Conservation (phyloP, 2,797 vertebrate species). For the Pipistrellus pygmaeus region DNA sequence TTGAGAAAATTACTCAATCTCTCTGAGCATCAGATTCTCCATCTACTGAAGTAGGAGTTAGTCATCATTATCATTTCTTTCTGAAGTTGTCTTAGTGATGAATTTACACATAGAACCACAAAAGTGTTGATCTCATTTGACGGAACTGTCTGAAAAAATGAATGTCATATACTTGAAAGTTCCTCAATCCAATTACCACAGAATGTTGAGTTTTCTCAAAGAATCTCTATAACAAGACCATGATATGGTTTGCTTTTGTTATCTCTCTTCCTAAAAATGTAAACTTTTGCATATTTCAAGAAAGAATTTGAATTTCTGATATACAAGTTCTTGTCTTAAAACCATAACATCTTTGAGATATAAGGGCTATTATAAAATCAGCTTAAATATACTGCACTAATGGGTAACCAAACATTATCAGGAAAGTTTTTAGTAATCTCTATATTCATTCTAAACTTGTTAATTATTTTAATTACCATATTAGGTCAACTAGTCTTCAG, state of each 20-base stretch:
- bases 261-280: background rate
- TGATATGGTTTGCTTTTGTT: background rate
- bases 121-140: background rate
- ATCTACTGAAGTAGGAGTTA: background rate
- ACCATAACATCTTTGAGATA: background rate
- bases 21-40: background rate
- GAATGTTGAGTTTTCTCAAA: conserved; percentile 27
- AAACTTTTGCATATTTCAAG: conserved; percentile 19
- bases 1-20: background rate
- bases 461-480: background rate
- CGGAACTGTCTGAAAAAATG: background rate
- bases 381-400: background rate
- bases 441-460: background rate
- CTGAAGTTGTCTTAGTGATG: background rate
- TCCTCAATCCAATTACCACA: background rate
- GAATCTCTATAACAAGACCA: background rate
- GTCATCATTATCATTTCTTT: background rate
- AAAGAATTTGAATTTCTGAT: conserved; percentile 9
- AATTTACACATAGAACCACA: background rate
- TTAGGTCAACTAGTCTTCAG: background rate
- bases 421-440: background rate
- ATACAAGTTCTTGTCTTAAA: background rate
- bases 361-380: background rate
- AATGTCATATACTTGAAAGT: background rate
- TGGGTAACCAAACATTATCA: background rate